A percentile compares a stretch with the other conserved stretches of the same genome.
Evolutionary conservation across 2,113 vertebrate species (phyloP).

Genomic region (Sitta europaea): DNA sequence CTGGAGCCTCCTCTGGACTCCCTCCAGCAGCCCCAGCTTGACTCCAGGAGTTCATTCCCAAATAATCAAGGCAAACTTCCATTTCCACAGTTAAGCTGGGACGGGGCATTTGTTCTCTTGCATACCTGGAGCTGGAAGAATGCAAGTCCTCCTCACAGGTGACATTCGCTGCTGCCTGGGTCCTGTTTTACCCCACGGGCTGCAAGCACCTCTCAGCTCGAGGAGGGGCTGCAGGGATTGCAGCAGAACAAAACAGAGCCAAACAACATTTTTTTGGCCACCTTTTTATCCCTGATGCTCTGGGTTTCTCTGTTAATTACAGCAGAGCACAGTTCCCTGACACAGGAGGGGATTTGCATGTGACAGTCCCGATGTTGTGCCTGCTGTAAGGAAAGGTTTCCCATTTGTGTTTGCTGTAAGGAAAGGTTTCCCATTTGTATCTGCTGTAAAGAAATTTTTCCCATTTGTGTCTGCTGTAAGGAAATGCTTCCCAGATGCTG

Average conservation of each 20-base stretch:
- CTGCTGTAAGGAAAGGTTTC: background rate
- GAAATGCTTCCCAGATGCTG: background rate
- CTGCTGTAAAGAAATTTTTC: background rate
- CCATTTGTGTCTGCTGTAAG: background rate
- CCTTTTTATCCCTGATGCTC: background rate
- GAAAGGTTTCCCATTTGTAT: background rate
- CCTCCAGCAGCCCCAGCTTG: background rate
- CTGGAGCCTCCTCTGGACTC: background rate
- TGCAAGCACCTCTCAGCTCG: background rate
- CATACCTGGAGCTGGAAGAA: background rate
- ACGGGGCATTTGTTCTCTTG: background rate
- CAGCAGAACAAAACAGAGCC: background rate
- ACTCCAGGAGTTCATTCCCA: rapidly evolving
- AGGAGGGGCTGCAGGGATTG: background rate
- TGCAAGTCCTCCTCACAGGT: background rate
- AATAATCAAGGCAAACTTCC: background rate
- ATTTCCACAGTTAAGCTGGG: background rate
- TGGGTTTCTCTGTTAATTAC: background rate
- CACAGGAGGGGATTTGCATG: background rate
- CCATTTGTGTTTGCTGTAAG: background rate
- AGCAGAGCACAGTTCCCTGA: background rate
- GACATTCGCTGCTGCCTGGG: background rate
- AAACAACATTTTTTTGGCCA: background rate
- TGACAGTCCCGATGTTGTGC: background rate
- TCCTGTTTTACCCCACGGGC: background rate